phyloP scores from a whole-genome alignment of 1,140 invertebrate species.

The Microplitis demolitor region DNA sequence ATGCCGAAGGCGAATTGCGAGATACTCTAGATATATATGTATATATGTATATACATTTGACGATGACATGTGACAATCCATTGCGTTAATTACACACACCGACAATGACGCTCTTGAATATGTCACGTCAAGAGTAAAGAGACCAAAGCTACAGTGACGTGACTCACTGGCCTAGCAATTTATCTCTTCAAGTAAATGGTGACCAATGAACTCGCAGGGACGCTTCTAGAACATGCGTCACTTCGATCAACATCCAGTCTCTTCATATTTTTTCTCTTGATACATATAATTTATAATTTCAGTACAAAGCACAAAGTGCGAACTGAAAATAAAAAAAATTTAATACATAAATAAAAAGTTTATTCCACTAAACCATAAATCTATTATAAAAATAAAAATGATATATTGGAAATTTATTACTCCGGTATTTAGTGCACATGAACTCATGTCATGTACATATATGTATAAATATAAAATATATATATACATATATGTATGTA shows the following conservation, averaged over 20 bases:
- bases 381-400: too few species aligned
- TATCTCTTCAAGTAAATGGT: slow-evolving; percentile 14
- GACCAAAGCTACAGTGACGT: neutral
- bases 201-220: slow-evolving; percentile 4
- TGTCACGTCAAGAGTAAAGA: slow-evolving; percentile 5
- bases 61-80: slow-evolving; percentile 2
- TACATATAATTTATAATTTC: neutral
- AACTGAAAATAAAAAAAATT: too few species aligned
- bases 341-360: too few species aligned
- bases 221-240: slow-evolving; percentile 3
- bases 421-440: too few species aligned
- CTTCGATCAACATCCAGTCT: slow-evolving; percentile 1
- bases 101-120: slow-evolving; percentile 10
- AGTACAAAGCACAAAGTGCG: neutral
- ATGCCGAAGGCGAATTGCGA: neutral
- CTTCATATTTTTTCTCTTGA: neutral
- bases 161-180: slow-evolving; percentile 7
- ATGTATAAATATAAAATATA: too few species aligned
- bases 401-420: too few species aligned
- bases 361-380: too few species aligned
- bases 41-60: neutral
- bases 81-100: slow-evolving; percentile 12
- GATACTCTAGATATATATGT: neutral
- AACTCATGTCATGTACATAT: too few species aligned
- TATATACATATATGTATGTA: neutral